Evolutionary conservation across 2,888 invertebrate species (phyloP), one percentile per base, ranked within the genome.

Genomic region (Ametastegia equiseti): DNA sequence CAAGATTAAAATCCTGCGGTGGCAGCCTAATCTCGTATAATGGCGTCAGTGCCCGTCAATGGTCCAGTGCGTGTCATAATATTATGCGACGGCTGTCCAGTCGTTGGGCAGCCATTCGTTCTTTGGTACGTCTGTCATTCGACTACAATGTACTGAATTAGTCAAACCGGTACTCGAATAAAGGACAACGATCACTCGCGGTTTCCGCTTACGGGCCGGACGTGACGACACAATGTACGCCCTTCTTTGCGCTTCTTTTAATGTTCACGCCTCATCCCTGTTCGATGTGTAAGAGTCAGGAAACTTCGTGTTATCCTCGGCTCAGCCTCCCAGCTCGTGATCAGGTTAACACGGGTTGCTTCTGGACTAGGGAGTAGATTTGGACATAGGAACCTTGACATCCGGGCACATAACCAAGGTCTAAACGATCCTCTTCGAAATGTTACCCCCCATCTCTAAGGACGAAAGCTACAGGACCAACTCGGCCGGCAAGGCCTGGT

Each of bases 401-500:
- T 27, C 71, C 19, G 67, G 36, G 39, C 39, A 39, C 42, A 30
- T 13, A 30, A 60, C 60, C 60, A 15, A 71, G 27, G 47, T 71
- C 54, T 54, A 9, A 54, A 54, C 54, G n/a, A n/a, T 54, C 54
- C 9, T 54, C 15, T 71, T 39, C 65, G 65, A 71, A 47, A 27
- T 36, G 71, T 71, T 71, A 71, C 45, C n/a, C 63, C 30, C 30
- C 27, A 47, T 11, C 71, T 54, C 65, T 42, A 71, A 42, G 71
- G 23, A 60, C 60, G 60, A 60, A n/a, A n/a, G n/a, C n/a, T n/a
- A n/a, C 27, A 27, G 60, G n/a, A 23, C 50, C 54, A 75, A 75
- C n/a, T 45, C 75, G 75, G 75, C 33, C 27, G 15, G 60, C 89
- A 87, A 89, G 88, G 88, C 89, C 90, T 89, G n/a, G 90, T 90